Conservation (phyloP, 30 jellyfish, hydroid and myxozoan genomes). For the Pseudorhiza aurosa region DNA sequence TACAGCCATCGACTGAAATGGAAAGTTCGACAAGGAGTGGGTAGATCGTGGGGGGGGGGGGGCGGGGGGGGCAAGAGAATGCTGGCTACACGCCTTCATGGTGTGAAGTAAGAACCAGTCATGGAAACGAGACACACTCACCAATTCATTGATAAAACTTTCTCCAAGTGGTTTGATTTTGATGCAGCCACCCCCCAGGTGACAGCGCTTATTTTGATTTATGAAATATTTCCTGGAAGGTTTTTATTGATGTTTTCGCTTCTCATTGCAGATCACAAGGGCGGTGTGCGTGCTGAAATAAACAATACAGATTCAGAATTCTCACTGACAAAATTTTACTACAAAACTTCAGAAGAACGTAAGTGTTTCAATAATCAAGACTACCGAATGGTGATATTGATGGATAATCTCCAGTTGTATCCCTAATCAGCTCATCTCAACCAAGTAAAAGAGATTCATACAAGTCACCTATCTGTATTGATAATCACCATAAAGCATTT, state of each 20-base stretch:
- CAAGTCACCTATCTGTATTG: conserved; percentile 11
- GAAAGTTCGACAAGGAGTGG: no score
- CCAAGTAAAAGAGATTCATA: conserved; percentile 12
- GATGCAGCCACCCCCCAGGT: no score
- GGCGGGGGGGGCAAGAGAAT: no score
- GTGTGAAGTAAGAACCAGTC: no score
- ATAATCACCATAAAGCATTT: conserved; percentile 12
- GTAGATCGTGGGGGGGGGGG: no score
- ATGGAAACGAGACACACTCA: no score
- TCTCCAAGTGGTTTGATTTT: no score
- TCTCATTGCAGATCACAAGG: conserved; percentile 72
- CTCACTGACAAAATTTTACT: conserved; percentile 78
- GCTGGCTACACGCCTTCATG: no score
- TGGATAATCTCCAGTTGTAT: neutral
- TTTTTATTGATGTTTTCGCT: neutral
- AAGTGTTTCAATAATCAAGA: neutral
- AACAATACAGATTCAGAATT: conserved; percentile 84
- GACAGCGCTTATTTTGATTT: no score
- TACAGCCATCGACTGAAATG: no score
- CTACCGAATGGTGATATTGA: no score
- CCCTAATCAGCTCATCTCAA: neutral
- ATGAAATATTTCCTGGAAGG: neutral
- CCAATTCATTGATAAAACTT: no score
- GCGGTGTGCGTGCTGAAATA: conserved; percentile 71
- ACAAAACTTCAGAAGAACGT: conserved; percentile 79